These are phyloP conservation scores for Hemichromis elongatus DNA, from an alignment of 2,113 vertebrate genomes.

Conservation along the genomic window DNA sequence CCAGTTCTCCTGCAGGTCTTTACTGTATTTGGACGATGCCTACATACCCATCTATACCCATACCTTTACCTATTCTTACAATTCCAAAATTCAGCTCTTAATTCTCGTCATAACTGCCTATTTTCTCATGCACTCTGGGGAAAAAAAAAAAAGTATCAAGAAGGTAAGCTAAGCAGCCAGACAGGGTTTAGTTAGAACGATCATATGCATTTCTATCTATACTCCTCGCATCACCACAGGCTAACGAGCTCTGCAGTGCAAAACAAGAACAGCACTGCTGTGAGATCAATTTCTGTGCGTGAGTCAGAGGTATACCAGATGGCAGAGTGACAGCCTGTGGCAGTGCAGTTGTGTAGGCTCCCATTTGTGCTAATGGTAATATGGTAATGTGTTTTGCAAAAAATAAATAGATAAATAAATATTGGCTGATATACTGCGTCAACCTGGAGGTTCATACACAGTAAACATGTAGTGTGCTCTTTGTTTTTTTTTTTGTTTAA, in stretches of 20 bases:
- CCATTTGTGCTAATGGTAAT: neutral
- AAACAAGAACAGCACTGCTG: neutral
- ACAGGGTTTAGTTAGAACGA: neutral
- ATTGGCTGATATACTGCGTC: neutral
- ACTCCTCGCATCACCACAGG: neutral
- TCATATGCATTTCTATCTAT: neutral
- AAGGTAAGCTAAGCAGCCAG: neutral
- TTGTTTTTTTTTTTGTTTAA: no score
- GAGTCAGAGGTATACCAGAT: neutral
- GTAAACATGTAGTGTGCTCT: neutral
- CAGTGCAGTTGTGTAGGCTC: neutral
- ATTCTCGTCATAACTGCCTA: rapidly evolving
- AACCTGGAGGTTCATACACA: neutral
- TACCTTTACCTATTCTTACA: neutral
- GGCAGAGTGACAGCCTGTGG: neutral
- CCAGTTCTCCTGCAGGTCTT: neutral
- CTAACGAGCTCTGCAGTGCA: neutral
- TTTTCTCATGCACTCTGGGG: neutral
- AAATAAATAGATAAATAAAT: neutral
- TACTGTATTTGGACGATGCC: neutral
- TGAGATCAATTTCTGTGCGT: neutral
- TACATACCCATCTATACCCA: neutral
- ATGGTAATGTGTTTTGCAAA: neutral
- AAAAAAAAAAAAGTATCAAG: rapidly evolving
- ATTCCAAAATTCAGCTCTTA: neutral